A percentile compares a stretch with the other conserved stretches of the same genome.
These are phyloP conservation scores for Ctenosaura bakeri DNA, from an alignment of 2,797 vertebrate genomes.

Conservation along the genomic window DNA sequence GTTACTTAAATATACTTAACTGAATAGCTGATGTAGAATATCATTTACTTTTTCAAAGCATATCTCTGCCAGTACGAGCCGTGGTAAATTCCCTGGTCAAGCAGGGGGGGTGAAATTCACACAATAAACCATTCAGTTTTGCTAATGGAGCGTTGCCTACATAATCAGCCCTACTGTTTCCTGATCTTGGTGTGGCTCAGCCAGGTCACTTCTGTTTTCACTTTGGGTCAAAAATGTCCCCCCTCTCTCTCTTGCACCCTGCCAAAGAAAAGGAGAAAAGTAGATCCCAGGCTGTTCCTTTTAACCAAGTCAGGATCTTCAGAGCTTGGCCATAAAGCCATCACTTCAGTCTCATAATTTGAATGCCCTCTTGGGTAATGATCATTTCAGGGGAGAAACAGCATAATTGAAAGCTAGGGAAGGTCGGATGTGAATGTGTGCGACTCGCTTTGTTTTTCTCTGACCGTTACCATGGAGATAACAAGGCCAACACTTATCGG, in stretches of 20 bases:
- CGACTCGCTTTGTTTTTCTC: background rate
- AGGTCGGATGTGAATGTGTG: background rate
- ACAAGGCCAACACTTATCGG: background rate
- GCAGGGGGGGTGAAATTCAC: background rate
- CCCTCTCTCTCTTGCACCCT: no score
- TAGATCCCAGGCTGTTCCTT: background rate
- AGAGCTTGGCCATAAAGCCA: background rate
- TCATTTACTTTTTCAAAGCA: background rate
- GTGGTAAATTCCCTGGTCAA: background rate
- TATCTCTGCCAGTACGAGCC: background rate
- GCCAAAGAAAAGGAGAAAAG: background rate
- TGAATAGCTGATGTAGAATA: no score
- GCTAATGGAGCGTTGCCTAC: conserved; percentile 6
- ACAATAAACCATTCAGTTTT: conserved; percentile 36
- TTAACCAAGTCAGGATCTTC: background rate
- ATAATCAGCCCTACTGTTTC: conserved; percentile 1
- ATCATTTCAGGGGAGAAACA: background rate
- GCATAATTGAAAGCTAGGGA: background rate
- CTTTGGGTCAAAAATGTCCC: background rate
- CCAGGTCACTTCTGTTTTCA: conserved; percentile 28
- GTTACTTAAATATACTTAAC: no score
- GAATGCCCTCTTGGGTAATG: background rate
- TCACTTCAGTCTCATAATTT: background rate
- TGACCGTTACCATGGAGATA: conserved; percentile 1
- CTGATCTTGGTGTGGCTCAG: background rate